These are phyloP conservation scores for Aulostomus chinensis DNA, from an alignment of 2,797 vertebrate genomes.

Conservation along the genomic window DNA sequence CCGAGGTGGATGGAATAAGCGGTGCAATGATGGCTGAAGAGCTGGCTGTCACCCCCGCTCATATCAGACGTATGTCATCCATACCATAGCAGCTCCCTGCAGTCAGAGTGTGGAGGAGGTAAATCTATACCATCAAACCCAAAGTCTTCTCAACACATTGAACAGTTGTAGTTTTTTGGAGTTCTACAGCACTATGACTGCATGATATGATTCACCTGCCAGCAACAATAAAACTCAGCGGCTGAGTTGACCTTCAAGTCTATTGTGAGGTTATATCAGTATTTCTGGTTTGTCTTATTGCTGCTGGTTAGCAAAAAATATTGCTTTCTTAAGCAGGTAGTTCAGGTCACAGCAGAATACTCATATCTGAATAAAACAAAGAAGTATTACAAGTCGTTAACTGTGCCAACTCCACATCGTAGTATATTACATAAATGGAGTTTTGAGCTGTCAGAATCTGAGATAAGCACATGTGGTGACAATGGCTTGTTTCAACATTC, in stretches of 20 bases:
- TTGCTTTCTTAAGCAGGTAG: too few relatives aligned
- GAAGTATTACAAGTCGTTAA: too few relatives aligned
- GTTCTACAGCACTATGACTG: too few relatives aligned
- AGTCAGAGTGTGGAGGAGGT: conserved; percentile 31
- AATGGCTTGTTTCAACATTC: too few relatives aligned
- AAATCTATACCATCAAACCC: conserved; percentile 32
- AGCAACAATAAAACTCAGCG: conserved; percentile 17
- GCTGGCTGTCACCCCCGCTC: conserved; percentile 63
- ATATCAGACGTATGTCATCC: conserved; percentile 58
- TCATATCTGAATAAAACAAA: too few relatives aligned
- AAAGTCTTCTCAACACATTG: conserved; percentile 7
- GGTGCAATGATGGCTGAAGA: conserved; percentile 48
- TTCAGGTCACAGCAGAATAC: too few relatives aligned
- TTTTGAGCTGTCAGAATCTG: too few relatives aligned
- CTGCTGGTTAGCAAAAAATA: too few relatives aligned
- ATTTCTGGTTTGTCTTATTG: too few relatives aligned
- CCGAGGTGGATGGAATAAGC: conserved; percentile 52
- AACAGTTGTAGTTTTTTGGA: conserved; percentile 11
- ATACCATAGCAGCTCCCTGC: conserved; percentile 46
- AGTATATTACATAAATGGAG: too few relatives aligned
- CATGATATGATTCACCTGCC: conserved; percentile 16
- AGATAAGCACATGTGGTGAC: too few relatives aligned
- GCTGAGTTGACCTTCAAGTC: conserved; percentile 29
- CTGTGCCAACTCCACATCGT: too few relatives aligned
- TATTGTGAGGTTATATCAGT: conserved; percentile 6